These are phyloP conservation scores for Centruroides vittatus DNA, from an alignment of 1,140 invertebrate genomes.

Conservation along the genomic window DNA sequence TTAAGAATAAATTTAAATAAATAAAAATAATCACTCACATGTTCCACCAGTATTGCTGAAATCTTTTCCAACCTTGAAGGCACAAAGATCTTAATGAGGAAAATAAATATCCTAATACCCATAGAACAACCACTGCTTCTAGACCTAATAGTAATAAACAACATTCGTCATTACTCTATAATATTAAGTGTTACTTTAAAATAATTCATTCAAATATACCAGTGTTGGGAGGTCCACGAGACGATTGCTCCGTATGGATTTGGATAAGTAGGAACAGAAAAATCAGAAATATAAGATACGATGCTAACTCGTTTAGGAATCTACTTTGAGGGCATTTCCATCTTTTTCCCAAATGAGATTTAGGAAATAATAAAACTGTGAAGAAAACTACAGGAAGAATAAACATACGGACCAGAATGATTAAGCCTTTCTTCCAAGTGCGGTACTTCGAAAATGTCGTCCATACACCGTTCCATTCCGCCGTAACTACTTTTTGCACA, in stretches of 20 bases:
- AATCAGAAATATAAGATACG: slow-evolving; percentile 39
- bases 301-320: slow-evolving; percentile 36
- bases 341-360: slow-evolving; percentile 39
- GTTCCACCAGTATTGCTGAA: too few relatives aligned
- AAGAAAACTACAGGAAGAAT: slow-evolving; percentile 3
- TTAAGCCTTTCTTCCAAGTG: slow-evolving; percentile 25
- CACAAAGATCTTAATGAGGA: too few relatives aligned
- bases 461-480: slow-evolving; percentile 36
- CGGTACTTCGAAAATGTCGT: too few relatives aligned
- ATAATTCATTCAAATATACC: slow-evolving; percentile 11
- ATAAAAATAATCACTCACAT: too few relatives aligned
- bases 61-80: too few relatives aligned
- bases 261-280: slow-evolving; percentile 41
- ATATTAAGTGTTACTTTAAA: too few relatives aligned
- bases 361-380: slow-evolving; percentile 28
- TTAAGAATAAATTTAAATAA: too few relatives aligned
- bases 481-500: slow-evolving; percentile 45
- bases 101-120: too few relatives aligned
- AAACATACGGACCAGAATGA: background rate
- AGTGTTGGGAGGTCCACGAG: slow-evolving; percentile 36
- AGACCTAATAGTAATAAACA: too few relatives aligned
- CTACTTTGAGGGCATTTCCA: slow-evolving; percentile 15
- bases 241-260: slow-evolving; percentile 22
- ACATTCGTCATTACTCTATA: too few relatives aligned
- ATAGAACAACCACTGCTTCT: too few relatives aligned